A percentile compares a stretch with the other conserved stretches of the same genome.
Evolutionary conservation across 2,797 vertebrate species (phyloP).

Genomic region (Scolopax rusticola): DNA sequence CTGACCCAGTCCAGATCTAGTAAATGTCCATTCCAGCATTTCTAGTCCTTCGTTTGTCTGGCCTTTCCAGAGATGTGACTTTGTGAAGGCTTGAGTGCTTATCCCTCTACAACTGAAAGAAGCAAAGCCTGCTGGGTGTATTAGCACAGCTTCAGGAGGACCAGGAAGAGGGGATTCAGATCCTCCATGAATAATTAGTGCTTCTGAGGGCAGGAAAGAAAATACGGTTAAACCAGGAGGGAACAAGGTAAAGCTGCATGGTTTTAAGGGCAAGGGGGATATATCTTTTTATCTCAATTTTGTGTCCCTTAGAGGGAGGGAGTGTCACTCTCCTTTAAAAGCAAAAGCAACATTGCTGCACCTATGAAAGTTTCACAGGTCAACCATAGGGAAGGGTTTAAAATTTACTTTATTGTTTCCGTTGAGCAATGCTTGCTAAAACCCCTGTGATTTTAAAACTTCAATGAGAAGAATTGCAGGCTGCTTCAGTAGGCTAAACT

Average conservation of each 20-base stretch:
- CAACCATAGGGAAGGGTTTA: background rate
- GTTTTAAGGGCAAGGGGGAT: background rate
- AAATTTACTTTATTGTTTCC: background rate
- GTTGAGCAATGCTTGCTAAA: background rate
- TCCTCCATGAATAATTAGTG: background rate
- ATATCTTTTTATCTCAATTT: background rate
- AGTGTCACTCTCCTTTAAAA: background rate
- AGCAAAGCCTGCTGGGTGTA: background rate
- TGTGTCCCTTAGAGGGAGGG: background rate
- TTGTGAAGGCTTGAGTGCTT: background rate
- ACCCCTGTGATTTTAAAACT: background rate
- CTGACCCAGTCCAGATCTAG: background rate
- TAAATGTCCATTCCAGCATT: background rate
- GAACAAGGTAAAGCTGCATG: background rate
- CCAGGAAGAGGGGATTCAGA: background rate
- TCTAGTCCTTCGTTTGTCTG: background rate
- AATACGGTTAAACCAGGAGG: background rate
- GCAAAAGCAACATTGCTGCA: background rate
- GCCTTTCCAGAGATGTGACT: background rate
- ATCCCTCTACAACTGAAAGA: background rate
- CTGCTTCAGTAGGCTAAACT: background rate
- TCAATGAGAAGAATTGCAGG: background rate
- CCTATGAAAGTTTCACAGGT: background rate
- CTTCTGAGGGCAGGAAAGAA: background rate
- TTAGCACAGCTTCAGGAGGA: background rate